These are phyloP conservation scores for Channa argus DNA, from an alignment of 2,113 vertebrate species.

Conservation along the genomic window DNA sequence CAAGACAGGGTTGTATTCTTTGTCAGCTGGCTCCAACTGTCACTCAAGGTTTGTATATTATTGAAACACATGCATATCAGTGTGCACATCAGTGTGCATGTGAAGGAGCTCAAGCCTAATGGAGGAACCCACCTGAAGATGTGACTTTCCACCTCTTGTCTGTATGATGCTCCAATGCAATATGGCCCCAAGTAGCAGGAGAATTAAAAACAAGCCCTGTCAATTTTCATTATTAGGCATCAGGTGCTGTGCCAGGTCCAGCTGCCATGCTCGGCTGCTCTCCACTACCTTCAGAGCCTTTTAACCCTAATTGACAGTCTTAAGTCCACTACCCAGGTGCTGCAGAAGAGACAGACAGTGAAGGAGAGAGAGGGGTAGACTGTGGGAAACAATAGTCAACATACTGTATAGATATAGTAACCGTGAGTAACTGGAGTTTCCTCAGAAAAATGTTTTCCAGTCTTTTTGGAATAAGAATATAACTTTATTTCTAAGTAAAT, in stretches of 20 bases:
- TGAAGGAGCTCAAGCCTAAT: constrained; percentile 38
- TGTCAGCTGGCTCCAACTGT: constrained; percentile 6
- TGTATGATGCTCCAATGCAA: constrained; percentile 52
- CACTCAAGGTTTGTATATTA: constrained; percentile 42
- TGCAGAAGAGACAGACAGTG: constrained; percentile 41
- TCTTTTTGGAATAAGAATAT: neutral
- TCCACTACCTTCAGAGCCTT: constrained; percentile 66
- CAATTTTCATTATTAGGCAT: constrained; percentile 79
- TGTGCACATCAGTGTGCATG: constrained; percentile 25
- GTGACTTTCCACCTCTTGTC: constrained; percentile 51
- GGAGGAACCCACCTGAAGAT: constrained; percentile 59
- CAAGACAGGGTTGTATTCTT: neutral
- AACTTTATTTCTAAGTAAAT: too few species aligned
- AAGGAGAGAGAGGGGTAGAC: neutral
- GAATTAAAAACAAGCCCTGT: constrained; percentile 77
- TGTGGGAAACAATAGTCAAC: constrained; percentile 12
- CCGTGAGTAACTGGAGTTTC: neutral
- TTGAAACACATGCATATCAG: constrained; percentile 43
- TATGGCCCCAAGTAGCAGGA: constrained; percentile 51
- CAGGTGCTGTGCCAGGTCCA: constrained; percentile 71
- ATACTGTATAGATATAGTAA: constrained; percentile 9
- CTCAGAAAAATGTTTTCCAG: neutral
- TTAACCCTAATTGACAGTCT: constrained; percentile 81
- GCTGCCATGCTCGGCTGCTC: constrained; percentile 65
- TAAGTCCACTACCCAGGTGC: constrained; percentile 59